phyloP scores from a whole-genome alignment of 2,888 invertebrate species.

The Corbicula japonica region DNA sequence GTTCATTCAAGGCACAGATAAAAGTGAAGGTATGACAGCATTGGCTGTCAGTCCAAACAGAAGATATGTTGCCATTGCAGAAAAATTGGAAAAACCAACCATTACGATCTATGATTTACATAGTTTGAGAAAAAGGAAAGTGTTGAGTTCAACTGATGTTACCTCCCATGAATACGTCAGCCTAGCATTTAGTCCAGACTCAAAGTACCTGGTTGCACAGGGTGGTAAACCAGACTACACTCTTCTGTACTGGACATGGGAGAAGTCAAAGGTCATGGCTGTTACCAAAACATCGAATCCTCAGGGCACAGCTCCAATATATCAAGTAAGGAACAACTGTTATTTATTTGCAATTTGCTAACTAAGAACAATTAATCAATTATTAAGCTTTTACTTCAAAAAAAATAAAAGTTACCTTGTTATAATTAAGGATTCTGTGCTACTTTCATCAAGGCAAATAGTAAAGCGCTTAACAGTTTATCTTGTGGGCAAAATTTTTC shows the following conservation, averaged over 20 bases:
- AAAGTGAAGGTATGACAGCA: constrained; percentile 86
- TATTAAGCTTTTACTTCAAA: too few relatives aligned
- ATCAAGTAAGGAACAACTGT: constrained; percentile 86
- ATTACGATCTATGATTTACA: constrained; percentile 87
- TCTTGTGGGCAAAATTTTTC: too few relatives aligned
- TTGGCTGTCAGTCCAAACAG: constrained; percentile 86
- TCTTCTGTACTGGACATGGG: constrained; percentile 93
- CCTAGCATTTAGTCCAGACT: constrained; percentile 93
- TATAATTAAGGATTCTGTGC: too few relatives aligned
- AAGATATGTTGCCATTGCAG: constrained; percentile 86
- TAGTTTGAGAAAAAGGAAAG: constrained; percentile 86
- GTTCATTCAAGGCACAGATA: constrained; percentile 87
- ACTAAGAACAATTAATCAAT: not conserved
- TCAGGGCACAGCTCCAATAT: constrained; percentile 89
- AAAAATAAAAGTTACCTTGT: too few relatives aligned
- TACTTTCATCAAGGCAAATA: too few relatives aligned
- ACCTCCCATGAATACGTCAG: constrained; percentile 90
- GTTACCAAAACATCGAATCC: constrained; percentile 90
- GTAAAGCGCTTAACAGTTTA: too few relatives aligned
- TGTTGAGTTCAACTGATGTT: constrained; percentile 85
- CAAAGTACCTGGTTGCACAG: constrained; percentile 92
- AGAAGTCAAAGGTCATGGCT: constrained; percentile 93
- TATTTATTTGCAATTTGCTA: not conserved
- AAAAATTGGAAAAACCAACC: constrained; percentile 86
- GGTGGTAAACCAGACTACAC: constrained; percentile 94